Percentiles rank a stretch among this genome's conserved stretches.
These are phyloP conservation scores for Gnathonemus longibarbis DNA, from an alignment of 2,113 vertebrate species.

Conservation along the genomic window DNA sequence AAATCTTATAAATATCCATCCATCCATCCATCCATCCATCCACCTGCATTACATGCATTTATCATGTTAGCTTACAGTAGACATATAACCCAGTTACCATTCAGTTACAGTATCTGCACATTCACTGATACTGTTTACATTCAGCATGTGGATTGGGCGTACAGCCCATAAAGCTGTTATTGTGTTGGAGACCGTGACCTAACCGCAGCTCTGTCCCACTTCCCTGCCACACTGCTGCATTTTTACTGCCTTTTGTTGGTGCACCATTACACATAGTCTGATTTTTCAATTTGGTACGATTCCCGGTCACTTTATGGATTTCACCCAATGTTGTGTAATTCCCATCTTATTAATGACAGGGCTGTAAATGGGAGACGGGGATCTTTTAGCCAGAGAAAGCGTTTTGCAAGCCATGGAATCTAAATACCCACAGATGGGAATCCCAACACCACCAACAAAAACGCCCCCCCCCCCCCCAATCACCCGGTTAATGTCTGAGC, in stretches of 20 bases:
- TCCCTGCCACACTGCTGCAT: neutral
- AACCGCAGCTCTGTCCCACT: neutral
- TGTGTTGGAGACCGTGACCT: neutral
- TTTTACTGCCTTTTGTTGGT: neutral
- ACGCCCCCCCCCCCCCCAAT: neutral
- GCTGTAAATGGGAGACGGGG: slow-evolving; percentile 29
- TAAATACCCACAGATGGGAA: slow-evolving; percentile 7
- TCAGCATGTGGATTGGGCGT: neutral
- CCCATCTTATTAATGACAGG: slow-evolving; percentile 21
- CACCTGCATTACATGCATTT: neutral
- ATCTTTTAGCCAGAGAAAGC: slow-evolving; percentile 42
- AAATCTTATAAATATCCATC: neutral
- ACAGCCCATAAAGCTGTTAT: neutral
- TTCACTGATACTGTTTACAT: neutral
- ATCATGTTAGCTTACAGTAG: neutral
- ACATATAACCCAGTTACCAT: neutral
- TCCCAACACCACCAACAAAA: slow-evolving; percentile 42
- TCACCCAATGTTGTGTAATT: neutral
- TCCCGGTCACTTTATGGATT: neutral
- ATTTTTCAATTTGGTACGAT: slow-evolving; percentile 17
- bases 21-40: neutral
- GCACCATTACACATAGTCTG: neutral
- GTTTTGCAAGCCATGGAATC: slow-evolving; percentile 33
- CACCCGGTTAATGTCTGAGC: slow-evolving; percentile 59
- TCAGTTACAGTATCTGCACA: neutral